Evolutionary conservation across 2,797 vertebrate genomes (phyloP).

Genomic region (Periparus ater): DNA sequence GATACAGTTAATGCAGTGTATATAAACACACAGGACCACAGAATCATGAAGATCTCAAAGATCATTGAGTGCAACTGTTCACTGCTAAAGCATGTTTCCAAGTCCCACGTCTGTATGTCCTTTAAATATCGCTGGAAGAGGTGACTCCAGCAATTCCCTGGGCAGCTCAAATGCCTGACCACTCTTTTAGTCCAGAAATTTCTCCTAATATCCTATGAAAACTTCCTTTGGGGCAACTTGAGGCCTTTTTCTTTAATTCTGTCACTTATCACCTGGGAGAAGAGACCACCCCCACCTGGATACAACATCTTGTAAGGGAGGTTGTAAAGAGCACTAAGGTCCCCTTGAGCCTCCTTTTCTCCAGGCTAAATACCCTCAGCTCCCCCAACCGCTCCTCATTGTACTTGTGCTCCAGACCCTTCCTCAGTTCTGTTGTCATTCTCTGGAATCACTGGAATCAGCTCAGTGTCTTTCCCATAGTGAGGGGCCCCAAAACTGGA

Average conservation of each 20-base stretch:
- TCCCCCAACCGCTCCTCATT: neutral
- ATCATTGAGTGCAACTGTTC: neutral
- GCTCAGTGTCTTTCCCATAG: neutral
- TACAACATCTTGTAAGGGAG: neutral
- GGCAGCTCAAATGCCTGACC: neutral
- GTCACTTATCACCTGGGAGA: neutral
- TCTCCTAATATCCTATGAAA: neutral
- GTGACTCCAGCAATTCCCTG: neutral
- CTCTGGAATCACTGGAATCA: neutral
- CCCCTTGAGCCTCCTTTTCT: neutral
- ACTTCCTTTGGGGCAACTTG: neutral
- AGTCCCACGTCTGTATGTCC: neutral
- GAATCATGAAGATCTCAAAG: neutral
- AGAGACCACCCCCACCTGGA: neutral
- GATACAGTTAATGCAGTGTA: neutral
- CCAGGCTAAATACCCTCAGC: neutral
- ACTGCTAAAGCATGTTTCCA: neutral
- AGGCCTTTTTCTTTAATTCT: neutral
- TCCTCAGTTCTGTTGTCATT: neutral
- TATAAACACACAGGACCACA: neutral
- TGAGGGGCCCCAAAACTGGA: no score
- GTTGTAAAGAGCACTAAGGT: neutral
- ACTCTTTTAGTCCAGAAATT: neutral
- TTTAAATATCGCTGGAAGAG: neutral
- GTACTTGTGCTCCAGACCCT: neutral